Base-by-base conservation (phyloP, 2,888 invertebrate genomes). In the Tinea trinotella region DNA sequence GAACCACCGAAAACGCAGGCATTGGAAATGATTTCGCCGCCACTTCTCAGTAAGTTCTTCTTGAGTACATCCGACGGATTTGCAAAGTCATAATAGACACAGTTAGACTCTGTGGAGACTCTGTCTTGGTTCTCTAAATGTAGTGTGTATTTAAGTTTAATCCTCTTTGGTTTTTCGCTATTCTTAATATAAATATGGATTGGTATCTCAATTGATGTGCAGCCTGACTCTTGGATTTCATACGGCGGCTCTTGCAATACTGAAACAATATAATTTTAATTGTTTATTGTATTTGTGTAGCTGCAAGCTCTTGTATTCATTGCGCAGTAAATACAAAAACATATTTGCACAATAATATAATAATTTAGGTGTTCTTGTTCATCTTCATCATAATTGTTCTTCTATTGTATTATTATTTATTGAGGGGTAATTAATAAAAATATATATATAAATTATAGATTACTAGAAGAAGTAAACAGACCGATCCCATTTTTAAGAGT, bases 221-320 rank as follows among this genome's bases (percentile, higher is more conserved):
- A 77, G 50, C 84, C 84, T 30, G 85, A 82, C 66, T 85, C 85
- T 68, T 83, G 79, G 61, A 85, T 83, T 70, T 85, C 85, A 71
- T 84, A 85, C 59, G 85, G 85, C 63, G 85, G 84, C 71, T 82
- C 85, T 70, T 83, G 84, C 58, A 82, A 71, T 57, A 85, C 84
- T 85, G 80, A 55, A 76, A 53, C 13, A 46, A n/a, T n/a, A 7
- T 9, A 24, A 24, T 24, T 7, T 24, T 24, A 40, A 13, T 35
- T n/a, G 13, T 40, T 40, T 40, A 40, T 13, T 15, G 9, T 24
- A 24, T 24, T 24, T 24, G 24, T 24, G 9, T 7, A 24, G 24
- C 24, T 24, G 24, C 5, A 24, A 24, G n/a, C n/a, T n/a, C n/a
- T n/a, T n/a, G n/a, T n/a, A n/a, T n/a, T n/a, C n/a, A n/a, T n/a